A percentile compares a stretch with the other conserved stretches of the same genome.
These are phyloP conservation scores for Achroia grisella DNA, from an alignment of 1,140 invertebrate genomes.

Conservation along the genomic window DNA sequence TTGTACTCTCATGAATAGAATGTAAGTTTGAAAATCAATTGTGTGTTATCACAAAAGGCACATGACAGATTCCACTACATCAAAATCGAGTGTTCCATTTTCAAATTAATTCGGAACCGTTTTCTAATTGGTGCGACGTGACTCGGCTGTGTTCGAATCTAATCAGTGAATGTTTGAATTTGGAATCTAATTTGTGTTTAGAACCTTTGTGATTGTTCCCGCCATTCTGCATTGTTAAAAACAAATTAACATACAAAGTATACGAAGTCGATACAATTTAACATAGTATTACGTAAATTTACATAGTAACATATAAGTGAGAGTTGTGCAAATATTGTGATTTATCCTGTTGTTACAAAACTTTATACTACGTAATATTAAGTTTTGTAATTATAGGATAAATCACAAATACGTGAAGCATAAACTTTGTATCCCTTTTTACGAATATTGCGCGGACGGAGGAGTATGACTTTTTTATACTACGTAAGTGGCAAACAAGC, in stretches of 20 bases:
- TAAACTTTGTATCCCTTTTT: too few species aligned
- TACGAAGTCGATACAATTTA: background rate
- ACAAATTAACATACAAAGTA: slow-evolving; percentile 9
- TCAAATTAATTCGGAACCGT: slow-evolving; percentile 63
- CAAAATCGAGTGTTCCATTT: slow-evolving; percentile 69
- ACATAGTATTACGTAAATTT: too few species aligned
- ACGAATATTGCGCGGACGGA: too few species aligned
- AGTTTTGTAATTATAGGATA: too few species aligned
- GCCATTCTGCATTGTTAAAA: slow-evolving; percentile 5
- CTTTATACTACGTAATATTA: too few species aligned
- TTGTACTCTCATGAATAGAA: slow-evolving; percentile 17
- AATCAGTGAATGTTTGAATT: slow-evolving; percentile 52
- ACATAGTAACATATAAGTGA: too few species aligned
- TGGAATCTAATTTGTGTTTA: slow-evolving; percentile 47
- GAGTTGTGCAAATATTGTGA: too few species aligned
- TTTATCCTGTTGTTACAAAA: too few species aligned
- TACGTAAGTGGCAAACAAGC: too few species aligned
- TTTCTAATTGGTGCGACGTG: slow-evolving; percentile 68
- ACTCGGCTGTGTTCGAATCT: slow-evolving; percentile 51
- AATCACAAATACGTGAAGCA: too few species aligned
- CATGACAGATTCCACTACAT: slow-evolving; percentile 63
- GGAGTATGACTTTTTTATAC: too few species aligned
- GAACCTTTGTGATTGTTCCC: slow-evolving; percentile 29
- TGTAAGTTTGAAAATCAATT: slow-evolving; percentile 19
- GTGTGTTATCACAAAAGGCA: slow-evolving; percentile 25